Base-by-base conservation (phyloP, 2,113 vertebrate genomes). In the Pseudorasbora parva region DNA sequence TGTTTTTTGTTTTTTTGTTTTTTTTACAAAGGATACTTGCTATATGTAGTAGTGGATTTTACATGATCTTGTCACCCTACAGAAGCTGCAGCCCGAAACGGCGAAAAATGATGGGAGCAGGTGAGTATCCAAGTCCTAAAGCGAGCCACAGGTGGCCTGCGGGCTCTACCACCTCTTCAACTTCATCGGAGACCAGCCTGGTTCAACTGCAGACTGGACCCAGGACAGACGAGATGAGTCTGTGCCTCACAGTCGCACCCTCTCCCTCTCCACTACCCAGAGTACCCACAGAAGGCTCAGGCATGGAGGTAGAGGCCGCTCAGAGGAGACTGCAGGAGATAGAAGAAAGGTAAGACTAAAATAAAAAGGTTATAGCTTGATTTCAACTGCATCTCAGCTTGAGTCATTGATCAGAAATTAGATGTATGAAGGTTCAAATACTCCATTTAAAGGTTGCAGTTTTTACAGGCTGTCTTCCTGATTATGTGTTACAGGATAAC, bases 271-370 rank as follows among this genome's bases (percentile, higher is more conserved):
- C 83, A 3, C 12, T 79, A 23, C 3, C 82, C 30, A 81, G 82
- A 66, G 77, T 69, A 9, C 91, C 92, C 19, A 27, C 87, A 0
- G 93, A 93, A 54, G 87, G 81, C 37, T 92, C 90, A 85, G 89
- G 92, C 86, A 95, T 94, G 92, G 94, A 95, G 85, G 84, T 94
- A n/a, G 94, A 94, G 71, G 89, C 93, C 0, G 93, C 94, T 60
- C 94, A 95, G 82, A 93, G 91, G 84, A 94, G 84, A 81, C 92
- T 95, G 60, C 92, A 91, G 88, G 94, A 95, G 87, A 95, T 95
- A 0, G 94, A 95, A 86, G 92, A 94, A 81, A 91, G 94, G 94
- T 95, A 60, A 86, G 86, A 60, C 73, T 1, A 27, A 49, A n/a
- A 30, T 8, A 19, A 37, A 21, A 3, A 66, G 8, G 8, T 19